A percentile compares a stretch with the other conserved stretches of the same genome.
Evolutionary conservation across 2,113 vertebrate species (phyloP).

Genomic region (Sebastes schlegelii): DNA sequence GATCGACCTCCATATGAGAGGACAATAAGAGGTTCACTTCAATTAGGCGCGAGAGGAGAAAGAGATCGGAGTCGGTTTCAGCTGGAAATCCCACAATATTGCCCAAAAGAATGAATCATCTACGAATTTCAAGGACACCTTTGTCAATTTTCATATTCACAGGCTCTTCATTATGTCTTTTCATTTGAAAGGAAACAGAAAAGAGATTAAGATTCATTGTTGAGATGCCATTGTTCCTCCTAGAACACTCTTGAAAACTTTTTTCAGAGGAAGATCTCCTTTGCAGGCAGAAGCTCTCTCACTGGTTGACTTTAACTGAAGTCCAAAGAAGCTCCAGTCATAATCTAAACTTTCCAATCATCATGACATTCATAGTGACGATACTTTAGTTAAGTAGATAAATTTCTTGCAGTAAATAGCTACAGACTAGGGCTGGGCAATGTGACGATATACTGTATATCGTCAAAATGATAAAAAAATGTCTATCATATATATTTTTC

Average conservation of each 20-base stretch:
- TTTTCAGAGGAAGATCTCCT: neutral
- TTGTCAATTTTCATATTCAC: constrained; percentile 14
- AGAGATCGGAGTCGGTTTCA: neutral
- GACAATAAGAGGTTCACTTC: neutral
- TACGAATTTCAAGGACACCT: neutral
- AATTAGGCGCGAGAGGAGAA: neutral
- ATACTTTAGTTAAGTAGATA: neutral
- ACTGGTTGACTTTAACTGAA: neutral
- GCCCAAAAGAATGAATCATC: neutral
- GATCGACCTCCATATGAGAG: constrained; percentile 5
- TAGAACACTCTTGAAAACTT: neutral
- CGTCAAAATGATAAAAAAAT: no score
- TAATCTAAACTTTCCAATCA: no score
- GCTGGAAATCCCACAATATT: neutral
- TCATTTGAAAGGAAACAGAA: neutral
- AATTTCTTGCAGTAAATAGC: neutral
- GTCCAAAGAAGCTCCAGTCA: neutral
- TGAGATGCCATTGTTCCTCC: neutral
- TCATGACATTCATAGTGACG: neutral
- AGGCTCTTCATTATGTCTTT: neutral
- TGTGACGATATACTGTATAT: no score
- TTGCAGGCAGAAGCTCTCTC: neutral
- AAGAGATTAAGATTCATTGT: neutral
- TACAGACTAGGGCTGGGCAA: no score
- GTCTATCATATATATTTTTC: no score